Evolutionary conservation across 2,888 invertebrate species (phyloP), one percentile per base, ranked within the genome.

Genomic region (Melieria crassipennis): DNA sequence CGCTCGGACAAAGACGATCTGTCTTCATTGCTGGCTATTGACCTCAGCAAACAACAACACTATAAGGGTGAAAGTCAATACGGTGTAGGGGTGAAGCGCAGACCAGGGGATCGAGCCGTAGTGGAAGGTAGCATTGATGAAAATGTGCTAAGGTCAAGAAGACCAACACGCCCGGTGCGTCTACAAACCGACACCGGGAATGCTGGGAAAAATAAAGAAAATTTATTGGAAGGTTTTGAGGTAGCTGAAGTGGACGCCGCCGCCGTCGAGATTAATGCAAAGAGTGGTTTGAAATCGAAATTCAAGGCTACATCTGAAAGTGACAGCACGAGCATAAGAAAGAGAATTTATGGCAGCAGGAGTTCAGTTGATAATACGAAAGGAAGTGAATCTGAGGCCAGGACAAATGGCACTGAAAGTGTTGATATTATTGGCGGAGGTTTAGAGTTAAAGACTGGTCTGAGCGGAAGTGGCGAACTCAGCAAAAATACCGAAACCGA

Each of bases 21-120:
- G 0, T 83, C 84, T 1, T 82, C 84, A 0, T 69, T 82, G 4
- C 55, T 83, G 5, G 78, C 81, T 5, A 75, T 70, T 4, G 83
- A 83, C 75, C 76, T 74, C 10, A 77, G 77, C 46, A 80, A 81
- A 30, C 75, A 76, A 11, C 48, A 57, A 7, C 63, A 66, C 1
- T 50, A 65, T 48, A 66, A 66, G 10, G 6, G 55, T 3, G 50
- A 68, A 61, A 63, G 56, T 61, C 43, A 48, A 16, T 58, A 58
- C n/a, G 65, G 45, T 4, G 58, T 48, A 43, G 68, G 72, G 4
- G 69, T 60, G 43, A 60, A 69, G 55, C 72, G 73, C 42, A 61
- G 67, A 45, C 69, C 73, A 11, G 16, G 66, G 4, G 67, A 69
- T 6, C 48, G 30, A 43, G 13, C 52, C 4, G 11, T n/a, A 58